These are phyloP conservation scores for Vanessa cardui DNA, from an alignment of 2,888 invertebrate species.

Conservation along the genomic window DNA sequence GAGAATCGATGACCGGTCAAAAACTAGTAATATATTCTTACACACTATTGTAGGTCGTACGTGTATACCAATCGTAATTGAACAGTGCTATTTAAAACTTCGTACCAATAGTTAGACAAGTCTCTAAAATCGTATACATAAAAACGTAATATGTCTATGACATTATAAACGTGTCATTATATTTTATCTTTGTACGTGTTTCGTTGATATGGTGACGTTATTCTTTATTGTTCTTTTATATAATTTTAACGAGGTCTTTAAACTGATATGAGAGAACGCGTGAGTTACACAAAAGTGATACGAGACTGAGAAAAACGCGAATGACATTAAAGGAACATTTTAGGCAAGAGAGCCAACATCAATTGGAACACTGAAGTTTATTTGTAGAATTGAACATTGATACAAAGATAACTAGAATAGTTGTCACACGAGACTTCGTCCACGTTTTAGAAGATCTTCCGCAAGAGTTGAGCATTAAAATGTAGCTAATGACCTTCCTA, in stretches of 20 bases:
- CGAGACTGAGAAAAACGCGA: background rate
- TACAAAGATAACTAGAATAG: too few relatives aligned
- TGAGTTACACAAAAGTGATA: background rate
- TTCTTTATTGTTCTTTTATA: constrained; percentile 5
- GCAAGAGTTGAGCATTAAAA: too few relatives aligned
- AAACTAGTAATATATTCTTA: constrained; percentile 56
- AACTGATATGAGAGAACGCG: background rate
- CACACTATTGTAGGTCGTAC: constrained; percentile 33
- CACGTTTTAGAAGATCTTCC: too few relatives aligned
- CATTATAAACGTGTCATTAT: background rate
- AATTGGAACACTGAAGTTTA: too few relatives aligned
- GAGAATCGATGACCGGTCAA: constrained; percentile 42
- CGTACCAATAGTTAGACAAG: background rate
- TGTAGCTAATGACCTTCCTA: too few relatives aligned
- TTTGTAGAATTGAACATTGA: too few relatives aligned
- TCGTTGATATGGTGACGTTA: background rate
- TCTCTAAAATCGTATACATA: constrained; percentile 7
- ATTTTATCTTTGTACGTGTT: constrained; percentile 2
- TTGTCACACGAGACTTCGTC: too few relatives aligned
- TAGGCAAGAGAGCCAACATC: too few relatives aligned
- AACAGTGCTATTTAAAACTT: background rate
- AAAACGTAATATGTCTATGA: constrained; percentile 12
- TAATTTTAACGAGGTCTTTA: background rate
- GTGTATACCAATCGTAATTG: constrained; percentile 30
- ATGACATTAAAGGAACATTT: too few relatives aligned